Percentiles rank a stretch among this genome's conserved stretches.
Conservation (phyloP, 2,888 invertebrate species). For the Noctua janthe region DNA sequence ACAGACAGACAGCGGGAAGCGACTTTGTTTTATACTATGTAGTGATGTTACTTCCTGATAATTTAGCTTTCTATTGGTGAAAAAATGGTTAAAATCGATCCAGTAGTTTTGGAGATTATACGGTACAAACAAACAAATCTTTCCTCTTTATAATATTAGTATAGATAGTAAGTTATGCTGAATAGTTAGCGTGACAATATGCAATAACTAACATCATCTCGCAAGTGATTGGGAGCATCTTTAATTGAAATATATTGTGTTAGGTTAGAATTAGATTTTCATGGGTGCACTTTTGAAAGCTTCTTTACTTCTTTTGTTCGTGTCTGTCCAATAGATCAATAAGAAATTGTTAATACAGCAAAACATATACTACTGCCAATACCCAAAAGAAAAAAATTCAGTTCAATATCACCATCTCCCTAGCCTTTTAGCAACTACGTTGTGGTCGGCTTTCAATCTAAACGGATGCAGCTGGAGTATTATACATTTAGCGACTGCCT, state of each 20-base stretch:
- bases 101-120: too few relatives aligned
- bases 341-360: neutral
- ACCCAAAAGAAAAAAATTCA: neutral
- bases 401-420: neutral
- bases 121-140: too few relatives aligned
- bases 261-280: too few relatives aligned
- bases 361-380: neutral
- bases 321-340: neutral
- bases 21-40: too few relatives aligned
- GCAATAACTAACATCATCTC: neutral
- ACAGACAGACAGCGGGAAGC: too few relatives aligned
- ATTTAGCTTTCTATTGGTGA: too few relatives aligned
- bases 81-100: too few relatives aligned
- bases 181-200: neutral
- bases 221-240: neutral
- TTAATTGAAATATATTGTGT: neutral
- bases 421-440: neutral
- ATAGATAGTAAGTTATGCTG: neutral
- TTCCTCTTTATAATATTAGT: too few relatives aligned
- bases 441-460: neutral
- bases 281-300: neutral
- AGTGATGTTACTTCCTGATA: too few relatives aligned
- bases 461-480: neutral
- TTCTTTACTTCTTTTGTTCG: neutral
- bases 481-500: too few relatives aligned